Evolutionary conservation across 2,797 vertebrate genomes (phyloP), one percentile per base, ranked within the genome.

Genomic region (Sebastes iracundus): DNA sequence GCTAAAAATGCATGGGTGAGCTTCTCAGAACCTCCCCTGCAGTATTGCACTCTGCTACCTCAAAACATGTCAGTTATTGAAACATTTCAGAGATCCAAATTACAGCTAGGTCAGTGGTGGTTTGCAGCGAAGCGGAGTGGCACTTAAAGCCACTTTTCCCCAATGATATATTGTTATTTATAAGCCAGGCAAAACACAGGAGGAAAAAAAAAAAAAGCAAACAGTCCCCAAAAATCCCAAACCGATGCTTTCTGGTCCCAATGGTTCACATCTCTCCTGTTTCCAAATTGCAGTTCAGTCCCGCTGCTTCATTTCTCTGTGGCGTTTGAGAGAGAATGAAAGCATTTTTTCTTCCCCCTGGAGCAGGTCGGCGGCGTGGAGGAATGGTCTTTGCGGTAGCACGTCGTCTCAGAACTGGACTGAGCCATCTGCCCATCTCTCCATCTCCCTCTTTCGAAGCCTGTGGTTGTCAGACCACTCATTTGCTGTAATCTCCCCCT

Each of bases 151-250:
- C 83, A 83, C 91, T 93, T 92, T 88, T 56, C 74, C 80, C 78
- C 86, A 91, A 91, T 93, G 90, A 93, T 90, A 90, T 88, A 92
- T 90, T 94, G 93, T 94, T 94, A 94, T 96, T 95, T 95, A 94
- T 95, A 95, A 89, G 80, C 84, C 72, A 65, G 77, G 87, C 83
- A 87, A 87, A 86, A 89, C 81, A 87, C 35, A 61, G 73, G 27
- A 30, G 4, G 1, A 35, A 66, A 27, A 74, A 83, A 38, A 42
- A 42, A 85, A 83, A 84, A 87, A 84, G 73, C 72, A 90, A 89
- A 89, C 77, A 82, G 79, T 75, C 77, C 67, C 65, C 25, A 38
- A 86, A 55, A 84, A 83, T 84, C 81, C 82, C 56, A 83, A 93
- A 88, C 88, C 84, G 3, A 71, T 79, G 88, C 81, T 92, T 93